These are phyloP conservation scores for Aleiodes leptofemur DNA, from an alignment of 2,888 invertebrate genomes.

Conservation along the genomic window DNA sequence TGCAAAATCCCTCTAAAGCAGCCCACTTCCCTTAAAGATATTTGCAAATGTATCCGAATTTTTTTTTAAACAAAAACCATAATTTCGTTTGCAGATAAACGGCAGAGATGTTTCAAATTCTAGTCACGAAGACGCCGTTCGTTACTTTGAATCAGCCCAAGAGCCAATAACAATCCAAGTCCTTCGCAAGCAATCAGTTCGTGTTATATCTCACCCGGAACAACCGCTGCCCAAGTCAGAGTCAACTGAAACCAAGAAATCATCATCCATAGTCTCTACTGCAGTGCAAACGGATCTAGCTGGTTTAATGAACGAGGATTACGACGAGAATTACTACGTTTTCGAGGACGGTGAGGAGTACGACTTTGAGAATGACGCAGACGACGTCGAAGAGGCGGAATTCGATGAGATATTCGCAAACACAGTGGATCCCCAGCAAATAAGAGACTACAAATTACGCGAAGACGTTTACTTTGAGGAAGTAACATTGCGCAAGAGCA, in stretches of 20 bases:
- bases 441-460: conserved; percentile 36
- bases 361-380: conserved; percentile 43
- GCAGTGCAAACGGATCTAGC: conserved; percentile 78
- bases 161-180: conserved; percentile 81
- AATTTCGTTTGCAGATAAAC: conserved; percentile 76
- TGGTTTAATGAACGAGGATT: conserved; percentile 70
- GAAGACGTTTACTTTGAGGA: conserved; percentile 70
- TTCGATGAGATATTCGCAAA: conserved; percentile 44
- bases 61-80: no score
- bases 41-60: conserved; percentile 23
- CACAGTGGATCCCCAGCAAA: conserved; percentile 33
- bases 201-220: conserved; percentile 28
- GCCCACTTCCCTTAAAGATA: background rate
- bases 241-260: conserved; percentile 46
- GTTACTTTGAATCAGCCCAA: conserved; percentile 79
- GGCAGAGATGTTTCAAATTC: conserved; percentile 80
- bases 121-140: conserved; percentile 79
- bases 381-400: conserved; percentile 38
- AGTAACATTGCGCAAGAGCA: conserved; percentile 79
- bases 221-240: conserved; percentile 48
- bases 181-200: conserved; percentile 73
- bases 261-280: conserved; percentile 70
- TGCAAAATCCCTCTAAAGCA: background rate
- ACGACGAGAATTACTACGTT: conserved; percentile 45
- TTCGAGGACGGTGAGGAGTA: conserved; percentile 46